Evolutionary conservation across 92 coral and sea anemone species (phyloP).

Genomic region (Palythoa grandis): DNA sequence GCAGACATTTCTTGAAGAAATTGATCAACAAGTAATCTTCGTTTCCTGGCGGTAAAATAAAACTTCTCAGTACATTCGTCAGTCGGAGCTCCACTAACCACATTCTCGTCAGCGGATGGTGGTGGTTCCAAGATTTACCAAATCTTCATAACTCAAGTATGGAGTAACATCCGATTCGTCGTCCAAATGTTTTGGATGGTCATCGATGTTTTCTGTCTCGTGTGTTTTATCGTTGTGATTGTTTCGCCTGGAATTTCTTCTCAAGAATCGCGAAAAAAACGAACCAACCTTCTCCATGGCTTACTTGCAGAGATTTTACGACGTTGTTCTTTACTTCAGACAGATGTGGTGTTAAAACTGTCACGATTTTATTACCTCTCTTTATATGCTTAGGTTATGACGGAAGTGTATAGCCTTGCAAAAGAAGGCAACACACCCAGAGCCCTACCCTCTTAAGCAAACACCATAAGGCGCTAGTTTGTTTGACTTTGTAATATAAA

Average conservation of each 20-base stretch:
- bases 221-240: not conserved
- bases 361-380: not conserved
- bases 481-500: no score
- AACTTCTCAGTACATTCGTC: not conserved
- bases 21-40: not conserved
- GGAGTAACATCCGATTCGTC: not conserved
- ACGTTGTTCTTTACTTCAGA: no score
- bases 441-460: no score
- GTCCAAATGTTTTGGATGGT: not conserved
- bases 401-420: not conserved
- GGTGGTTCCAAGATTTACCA: not conserved
- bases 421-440: not conserved
- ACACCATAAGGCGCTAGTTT: no score
- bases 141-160: not conserved
- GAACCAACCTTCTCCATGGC: not conserved
- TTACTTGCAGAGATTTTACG: no score
- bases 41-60: not conserved
- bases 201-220: not conserved
- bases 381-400: not conserved
- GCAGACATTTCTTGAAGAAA: no score
- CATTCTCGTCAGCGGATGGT: no score
- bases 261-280: not conserved
- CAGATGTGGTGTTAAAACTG: no score
- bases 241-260: not conserved
- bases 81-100: no score